A percentile compares a stretch with the other conserved stretches of the same genome.
phyloP scores from a whole-genome alignment of 2,888 invertebrate genomes.

The Lepas anatifera region DNA sequence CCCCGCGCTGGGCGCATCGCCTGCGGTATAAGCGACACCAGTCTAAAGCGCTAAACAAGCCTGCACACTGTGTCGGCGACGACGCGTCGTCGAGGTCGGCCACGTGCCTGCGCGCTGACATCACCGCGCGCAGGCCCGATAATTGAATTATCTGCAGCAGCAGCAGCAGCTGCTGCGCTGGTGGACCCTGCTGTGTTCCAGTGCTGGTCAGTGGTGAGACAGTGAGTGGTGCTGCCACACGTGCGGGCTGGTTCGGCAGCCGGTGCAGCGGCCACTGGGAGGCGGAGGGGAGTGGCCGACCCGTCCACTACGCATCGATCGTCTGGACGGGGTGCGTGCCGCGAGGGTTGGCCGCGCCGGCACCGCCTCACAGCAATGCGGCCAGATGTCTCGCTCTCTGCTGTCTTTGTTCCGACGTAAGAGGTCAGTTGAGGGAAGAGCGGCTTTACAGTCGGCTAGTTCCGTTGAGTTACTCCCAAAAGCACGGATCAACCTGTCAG shows the following conservation, averaged over 20 bases:
- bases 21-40: too few relatives aligned
- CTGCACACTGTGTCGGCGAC: background rate
- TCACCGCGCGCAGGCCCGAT: background rate
- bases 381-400: too few relatives aligned
- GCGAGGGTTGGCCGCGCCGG: too few relatives aligned
- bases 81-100: background rate
- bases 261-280: background rate
- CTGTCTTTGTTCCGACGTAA: too few relatives aligned
- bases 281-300: background rate
- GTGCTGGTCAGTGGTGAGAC: background rate
- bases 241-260: background rate
- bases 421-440: too few relatives aligned
- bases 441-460: too few relatives aligned
- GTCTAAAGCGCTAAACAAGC: too few relatives aligned
- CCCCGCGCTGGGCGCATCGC: too few relatives aligned
- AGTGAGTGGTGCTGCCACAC: background rate
- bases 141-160: slow-evolving; percentile 2
- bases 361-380: too few relatives aligned
- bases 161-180: background rate
- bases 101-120: background rate
- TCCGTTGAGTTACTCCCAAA: too few relatives aligned
- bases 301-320: background rate
- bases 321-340: too few relatives aligned
- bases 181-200: background rate
- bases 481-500: too few relatives aligned